Base-by-base conservation (phyloP, 2,888 invertebrate genomes). In the Horisme vitalbata region DNA sequence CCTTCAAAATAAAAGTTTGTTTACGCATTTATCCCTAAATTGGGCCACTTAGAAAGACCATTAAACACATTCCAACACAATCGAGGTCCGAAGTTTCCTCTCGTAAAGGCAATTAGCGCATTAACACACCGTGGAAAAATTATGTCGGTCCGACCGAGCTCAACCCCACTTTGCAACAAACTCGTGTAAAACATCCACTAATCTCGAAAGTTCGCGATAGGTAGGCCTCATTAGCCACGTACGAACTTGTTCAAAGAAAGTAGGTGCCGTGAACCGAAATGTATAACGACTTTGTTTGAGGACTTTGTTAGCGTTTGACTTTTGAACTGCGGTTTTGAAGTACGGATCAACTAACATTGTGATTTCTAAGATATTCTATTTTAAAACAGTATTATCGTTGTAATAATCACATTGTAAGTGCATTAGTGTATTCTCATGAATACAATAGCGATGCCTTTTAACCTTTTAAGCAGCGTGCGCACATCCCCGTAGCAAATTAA, bases 211-310 rank as follows among this genome's bases (percentile, higher is more conserved):
- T 66, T 55, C 11, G 50, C 45, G 41, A 52, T 53, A 51, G 52
- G 45, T 57, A 65, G 57, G 70, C 51, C 60, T 65, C 71, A 68
- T 71, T 71, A 56, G 45, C 45, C 51, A 34, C 50, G 41, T 45
- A 45, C 50, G 24, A 54, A 50, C 36, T 53, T 55, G 39, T 31
- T 46, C 45, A 31, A 41, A 41, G 30, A 45, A 52, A 47, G 48
- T 47, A 27, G 26, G 18, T 9, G 41, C 21, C 15, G 30, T 43
- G 30, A 43, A 35, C 44, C 30, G 9, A 39, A 44, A 44, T 39
- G 38, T 49, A 34, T 33, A 23, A 30, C 34, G 28, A 37, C 33
- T 32, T 35, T 41, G 46, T 28, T 28, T 8, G 5, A 31, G 18
- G n/a, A 23, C 12, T 34, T 34, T 23, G 18, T n/a, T n/a, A n/a